Evolutionary conservation across 2,797 vertebrate species (phyloP), one percentile per base, ranked within the genome.

Genomic region (Enteromius thamalakanensis): DNA sequence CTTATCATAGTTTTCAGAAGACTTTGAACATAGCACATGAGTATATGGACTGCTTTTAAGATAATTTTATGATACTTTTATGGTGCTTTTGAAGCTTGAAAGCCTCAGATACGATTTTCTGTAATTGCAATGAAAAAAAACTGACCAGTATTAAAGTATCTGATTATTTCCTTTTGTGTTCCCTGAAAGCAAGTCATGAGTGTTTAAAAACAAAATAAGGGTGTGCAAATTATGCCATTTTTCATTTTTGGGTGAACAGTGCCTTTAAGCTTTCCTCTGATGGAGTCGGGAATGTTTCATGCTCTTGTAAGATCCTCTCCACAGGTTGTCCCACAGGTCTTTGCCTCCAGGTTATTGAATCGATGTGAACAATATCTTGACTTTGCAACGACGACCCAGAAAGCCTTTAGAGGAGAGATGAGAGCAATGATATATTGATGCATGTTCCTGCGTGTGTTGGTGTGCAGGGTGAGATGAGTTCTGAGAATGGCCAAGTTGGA

Each of bases 261-360:
- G 6, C 69, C 74, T 51, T 70, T 79, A 75, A 80, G 53, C 8
- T 65, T 71, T 32, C 29, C 8, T 76, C 74, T 76, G 69, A 71
- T 58, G 32, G 26, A 17, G 32, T 60, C 11, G 32, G 60, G 72
- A 82, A 76, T 29, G 29, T 47, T 74, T 42, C 60, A 71, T 62
- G 68, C 70, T 78, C 72, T 68, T 68, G 81, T 12, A 68, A 40
- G 23, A 83, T 51, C 26, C 51, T 76, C 76, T 71, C 42, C 69
- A 45, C 34, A 32, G 51, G 62, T 74, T 32, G 84, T 78, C 79
- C 42, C 71, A 51, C 34, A 58, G 72, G 51, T 84, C 72, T 80
- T 86, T 80, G 74, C 82, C 85, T 79, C 34, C 85, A 75, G 79
- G 89, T 87, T 89, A 85, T 91, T 90, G 85, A 87, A 89, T 89